A percentile compares a stretch with the other conserved stretches of the same genome.
Evolutionary conservation across 64 coral and sea anemone species (phyloP).

Genomic region (Montipora efflorescens): DNA sequence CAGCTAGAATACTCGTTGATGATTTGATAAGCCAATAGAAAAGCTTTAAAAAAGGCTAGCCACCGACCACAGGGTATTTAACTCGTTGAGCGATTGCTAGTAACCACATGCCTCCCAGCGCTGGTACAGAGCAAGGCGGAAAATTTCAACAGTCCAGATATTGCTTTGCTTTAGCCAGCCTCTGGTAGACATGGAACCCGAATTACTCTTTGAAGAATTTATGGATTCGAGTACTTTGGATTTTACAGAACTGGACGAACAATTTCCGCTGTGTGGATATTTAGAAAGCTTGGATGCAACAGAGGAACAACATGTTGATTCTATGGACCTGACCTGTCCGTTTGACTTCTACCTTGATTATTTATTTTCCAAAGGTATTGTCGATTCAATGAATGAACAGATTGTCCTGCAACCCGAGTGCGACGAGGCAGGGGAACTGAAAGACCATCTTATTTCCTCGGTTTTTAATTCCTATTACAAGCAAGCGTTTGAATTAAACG

Average conservation of each 20-base stretch:
- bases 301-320: slow-evolving; percentile 56
- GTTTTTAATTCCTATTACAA: slow-evolving; percentile 92
- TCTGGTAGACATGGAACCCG: slow-evolving; percentile 53
- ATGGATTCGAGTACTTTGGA: slow-evolving; percentile 61
- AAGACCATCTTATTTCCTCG: slow-evolving; percentile 88
- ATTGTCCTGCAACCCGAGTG: slow-evolving; percentile 57
- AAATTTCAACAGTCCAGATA: background rate
- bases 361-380: slow-evolving; percentile 88
- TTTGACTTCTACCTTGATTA: slow-evolving; percentile 88
- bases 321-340: slow-evolving; percentile 77
- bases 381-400: slow-evolving; percentile 83
- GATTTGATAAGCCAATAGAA: slow-evolving; percentile 42
- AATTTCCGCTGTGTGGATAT: slow-evolving; percentile 55
- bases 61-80: slow-evolving; percentile 31
- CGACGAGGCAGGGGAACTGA: slow-evolving; percentile 80
- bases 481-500: slow-evolving; percentile 70
- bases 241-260: slow-evolving; percentile 23
- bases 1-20: slow-evolving; percentile 18
- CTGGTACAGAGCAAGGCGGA: background rate
- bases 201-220: slow-evolving; percentile 63
- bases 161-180: slow-evolving; percentile 1
- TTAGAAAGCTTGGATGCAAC: slow-evolving; percentile 59
- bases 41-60: background rate
- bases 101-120: background rate
- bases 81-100: background rate